Base-by-base conservation (phyloP, 2,888 invertebrate genomes). In the Bugulina stolonifera region DNA sequence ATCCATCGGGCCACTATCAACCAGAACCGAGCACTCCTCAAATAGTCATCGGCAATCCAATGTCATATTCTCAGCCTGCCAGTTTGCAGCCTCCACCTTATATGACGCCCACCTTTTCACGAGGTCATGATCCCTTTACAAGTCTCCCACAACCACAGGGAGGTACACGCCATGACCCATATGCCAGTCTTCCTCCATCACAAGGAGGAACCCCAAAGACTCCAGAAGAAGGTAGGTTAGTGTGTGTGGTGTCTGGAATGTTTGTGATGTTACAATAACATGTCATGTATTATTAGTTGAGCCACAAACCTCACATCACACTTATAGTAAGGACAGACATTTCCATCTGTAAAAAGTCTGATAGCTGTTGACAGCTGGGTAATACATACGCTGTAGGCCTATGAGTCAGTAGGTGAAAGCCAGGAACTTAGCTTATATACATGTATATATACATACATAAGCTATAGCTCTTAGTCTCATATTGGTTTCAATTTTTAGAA, bases 201-300 rank as follows among this genome's bases (percentile, higher is more conserved):
- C 43, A 5, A n/a, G n/a, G n/a, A n/a, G n/a, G n/a, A 43, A 43
- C 43, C 5, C 43, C 43, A 5, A 43, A n/a, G n/a, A 57, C 2
- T 32, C 64, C 64, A 18, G 64, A 64, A 32, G 64, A 64, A 64
- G 64, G 64, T 64, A n/a, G 32, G 64, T 55, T 18, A n/a, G 3
- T 55, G 23, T 18, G 3, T 55, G 22, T 55, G 22, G 10, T 14
- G 10, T 52, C 22, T 14, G 10, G 22, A 14, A 52, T 52, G 10
- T 52, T 52, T 52, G 52, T 52, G 22, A 22, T 52, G 52, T 52
- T 52, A 22, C 22, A 22, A 52, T 52, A 22, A 52, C 52, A 52
- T 52, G 52, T 52, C 22, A 52, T n/a, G n/a, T n/a, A n/a, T n/a
- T n/a, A n/a, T n/a, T n/a, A n/a, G n/a, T n/a, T n/a, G n/a, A n/a